phyloP scores from a whole-genome alignment of 2,888 invertebrate genomes.

The Metalampra italica region DNA sequence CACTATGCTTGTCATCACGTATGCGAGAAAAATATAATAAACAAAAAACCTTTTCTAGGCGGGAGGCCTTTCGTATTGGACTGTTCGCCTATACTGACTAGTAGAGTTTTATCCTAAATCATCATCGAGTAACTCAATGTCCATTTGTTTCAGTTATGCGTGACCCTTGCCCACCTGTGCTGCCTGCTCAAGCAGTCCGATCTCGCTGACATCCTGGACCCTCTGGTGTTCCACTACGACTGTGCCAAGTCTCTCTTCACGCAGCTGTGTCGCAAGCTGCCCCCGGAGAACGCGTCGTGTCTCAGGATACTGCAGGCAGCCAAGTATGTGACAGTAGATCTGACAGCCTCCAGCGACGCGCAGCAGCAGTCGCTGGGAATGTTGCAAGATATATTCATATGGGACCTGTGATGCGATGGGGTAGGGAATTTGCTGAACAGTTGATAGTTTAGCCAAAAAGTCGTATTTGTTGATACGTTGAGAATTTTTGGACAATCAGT shows the following conservation, averaged over 20 bases:
- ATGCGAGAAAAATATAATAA: no score
- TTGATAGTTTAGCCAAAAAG: no score
- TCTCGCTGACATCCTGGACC: constrained; percentile 71
- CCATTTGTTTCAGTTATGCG: constrained; percentile 81
- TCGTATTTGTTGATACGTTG: no score
- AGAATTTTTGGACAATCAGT: no score
- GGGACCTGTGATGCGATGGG: constrained; percentile 43
- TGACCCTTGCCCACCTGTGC: constrained; percentile 85
- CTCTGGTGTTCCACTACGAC: constrained; percentile 67
- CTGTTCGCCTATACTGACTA: no score
- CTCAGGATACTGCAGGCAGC: constrained; percentile 64
- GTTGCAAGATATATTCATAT: constrained; percentile 69
- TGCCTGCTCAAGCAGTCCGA: constrained; percentile 79
- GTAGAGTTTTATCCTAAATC: no score
- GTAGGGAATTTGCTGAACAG: neutral
- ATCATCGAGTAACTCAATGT: no score
- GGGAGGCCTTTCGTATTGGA: no score
- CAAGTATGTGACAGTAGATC: constrained; percentile 65
- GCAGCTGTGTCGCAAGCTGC: constrained; percentile 57
- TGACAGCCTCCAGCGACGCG: constrained; percentile 43
- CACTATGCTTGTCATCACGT: no score
- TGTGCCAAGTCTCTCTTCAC: constrained; percentile 54
- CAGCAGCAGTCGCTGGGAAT: constrained; percentile 59
- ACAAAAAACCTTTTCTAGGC: no score
- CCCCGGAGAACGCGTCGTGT: constrained; percentile 64